These are phyloP conservation scores for Bufo bufo DNA, from an alignment of 2,113 vertebrate species.

Conservation along the genomic window DNA sequence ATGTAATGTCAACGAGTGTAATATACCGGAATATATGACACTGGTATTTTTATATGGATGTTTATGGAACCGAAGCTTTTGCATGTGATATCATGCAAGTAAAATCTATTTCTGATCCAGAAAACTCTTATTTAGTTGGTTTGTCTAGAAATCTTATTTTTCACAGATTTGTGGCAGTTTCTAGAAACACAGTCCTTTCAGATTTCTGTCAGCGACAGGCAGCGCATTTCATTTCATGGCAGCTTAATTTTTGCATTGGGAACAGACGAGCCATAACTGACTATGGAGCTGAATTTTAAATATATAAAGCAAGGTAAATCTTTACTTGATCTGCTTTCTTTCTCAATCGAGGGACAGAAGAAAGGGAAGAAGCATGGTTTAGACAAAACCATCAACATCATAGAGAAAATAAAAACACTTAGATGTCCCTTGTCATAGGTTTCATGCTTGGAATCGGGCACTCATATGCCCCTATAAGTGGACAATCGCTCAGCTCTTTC, in stretches of 20 bases:
- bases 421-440: background rate
- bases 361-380: background rate
- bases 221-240: conserved; percentile 53
- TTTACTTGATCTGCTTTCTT: background rate
- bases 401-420: background rate
- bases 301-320: conserved; percentile 32
- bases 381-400: background rate
- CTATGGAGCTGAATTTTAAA: conserved; percentile 39
- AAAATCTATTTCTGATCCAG: background rate
- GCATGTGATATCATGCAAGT: conserved; percentile 14
- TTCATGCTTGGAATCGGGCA: background rate
- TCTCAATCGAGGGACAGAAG: background rate
- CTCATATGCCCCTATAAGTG: background rate
- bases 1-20: background rate
- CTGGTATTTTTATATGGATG: background rate
- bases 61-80: background rate
- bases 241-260: conserved; percentile 43
- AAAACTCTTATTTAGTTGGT: conserved; percentile 6
- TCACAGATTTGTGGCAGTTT: conserved; percentile 19
- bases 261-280: conserved; percentile 35
- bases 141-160: conserved; percentile 28
- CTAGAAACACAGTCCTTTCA: conserved; percentile 31
- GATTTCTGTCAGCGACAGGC: conserved; percentile 32
- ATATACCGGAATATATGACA: background rate
- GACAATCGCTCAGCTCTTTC: background rate